Evolutionary conservation across 2,113 vertebrate genomes (phyloP).

Genomic region (Lonchura striata): DNA sequence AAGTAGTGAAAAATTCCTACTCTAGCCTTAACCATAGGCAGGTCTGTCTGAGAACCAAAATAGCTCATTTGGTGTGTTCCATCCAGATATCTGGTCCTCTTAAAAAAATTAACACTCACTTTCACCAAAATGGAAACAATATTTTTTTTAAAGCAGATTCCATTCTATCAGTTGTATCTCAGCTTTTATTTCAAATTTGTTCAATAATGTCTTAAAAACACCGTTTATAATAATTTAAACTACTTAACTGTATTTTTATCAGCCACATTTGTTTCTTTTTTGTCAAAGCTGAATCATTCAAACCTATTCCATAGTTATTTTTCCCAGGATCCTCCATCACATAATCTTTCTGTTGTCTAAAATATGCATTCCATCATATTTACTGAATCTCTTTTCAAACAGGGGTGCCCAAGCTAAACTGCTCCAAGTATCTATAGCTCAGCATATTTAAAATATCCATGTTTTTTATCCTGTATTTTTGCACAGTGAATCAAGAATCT

Average conservation of each 20-base stretch:
- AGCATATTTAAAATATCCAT: background rate
- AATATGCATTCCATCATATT: background rate
- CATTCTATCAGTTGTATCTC: background rate
- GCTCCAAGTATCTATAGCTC: background rate
- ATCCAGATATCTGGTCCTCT: background rate
- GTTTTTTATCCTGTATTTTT: background rate
- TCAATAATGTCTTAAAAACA: background rate
- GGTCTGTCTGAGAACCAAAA: background rate
- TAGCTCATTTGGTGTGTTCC: background rate
- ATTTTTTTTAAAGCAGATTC: background rate
- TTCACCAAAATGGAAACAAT: background rate
- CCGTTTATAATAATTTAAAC: background rate
- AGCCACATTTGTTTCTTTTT: background rate
- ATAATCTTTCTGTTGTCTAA: background rate
- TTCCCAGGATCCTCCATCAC: background rate
- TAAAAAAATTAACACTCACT: background rate
- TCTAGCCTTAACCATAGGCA: background rate
- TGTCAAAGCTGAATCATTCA: background rate
- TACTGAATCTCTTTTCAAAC: background rate
- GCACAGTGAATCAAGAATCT: background rate
- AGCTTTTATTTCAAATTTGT: background rate
- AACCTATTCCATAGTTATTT: background rate
- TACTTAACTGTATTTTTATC: background rate
- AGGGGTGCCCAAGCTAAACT: background rate
- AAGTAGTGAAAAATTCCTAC: background rate